Evolutionary conservation across 2,888 invertebrate genomes (phyloP).

Genomic region (Perizoma flavofasciatum): DNA sequence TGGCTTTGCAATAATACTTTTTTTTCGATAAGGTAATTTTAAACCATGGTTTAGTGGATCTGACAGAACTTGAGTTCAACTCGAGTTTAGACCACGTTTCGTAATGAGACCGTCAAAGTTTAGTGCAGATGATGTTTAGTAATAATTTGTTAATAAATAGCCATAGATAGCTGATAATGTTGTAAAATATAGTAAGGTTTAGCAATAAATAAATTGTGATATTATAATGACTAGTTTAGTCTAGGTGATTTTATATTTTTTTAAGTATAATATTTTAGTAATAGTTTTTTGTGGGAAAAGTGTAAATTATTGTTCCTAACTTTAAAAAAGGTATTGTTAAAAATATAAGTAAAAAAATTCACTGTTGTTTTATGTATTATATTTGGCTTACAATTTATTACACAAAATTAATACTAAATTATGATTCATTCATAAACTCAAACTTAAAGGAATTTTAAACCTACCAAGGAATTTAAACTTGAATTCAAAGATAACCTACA

Average conservation of each 20-base stretch:
- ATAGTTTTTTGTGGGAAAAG: constrained; percentile 2
- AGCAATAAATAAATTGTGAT: constrained; percentile 39
- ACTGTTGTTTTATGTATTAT: constrained; percentile 24
- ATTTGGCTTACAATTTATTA: constrained; percentile 32
- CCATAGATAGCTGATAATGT: constrained; percentile 23
- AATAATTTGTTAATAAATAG: constrained; percentile 23
- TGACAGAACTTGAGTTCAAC: no score
- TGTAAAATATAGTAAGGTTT: constrained; percentile 37
- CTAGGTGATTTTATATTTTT: constrained; percentile 21
- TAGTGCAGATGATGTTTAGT: no score
- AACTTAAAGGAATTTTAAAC: constrained; percentile 8
- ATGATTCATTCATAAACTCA: constrained; percentile 24
- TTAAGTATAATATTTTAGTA: constrained; percentile 21
- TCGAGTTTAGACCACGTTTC: no score
- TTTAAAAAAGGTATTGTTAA: constrained; percentile 35
- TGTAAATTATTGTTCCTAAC: constrained; percentile 1
- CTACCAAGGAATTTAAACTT: no score
- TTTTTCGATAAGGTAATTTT: no score
- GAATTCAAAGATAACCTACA: no score
- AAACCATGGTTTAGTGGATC: no score
- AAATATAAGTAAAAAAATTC: constrained; percentile 10
- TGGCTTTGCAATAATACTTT: no score
- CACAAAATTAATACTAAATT: constrained; percentile 38
- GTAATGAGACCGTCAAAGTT: no score
- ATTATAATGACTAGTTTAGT: constrained; percentile 23